phyloP scores from a whole-genome alignment of 2,113 vertebrate genomes.

The Cynocephalus volans region DNA sequence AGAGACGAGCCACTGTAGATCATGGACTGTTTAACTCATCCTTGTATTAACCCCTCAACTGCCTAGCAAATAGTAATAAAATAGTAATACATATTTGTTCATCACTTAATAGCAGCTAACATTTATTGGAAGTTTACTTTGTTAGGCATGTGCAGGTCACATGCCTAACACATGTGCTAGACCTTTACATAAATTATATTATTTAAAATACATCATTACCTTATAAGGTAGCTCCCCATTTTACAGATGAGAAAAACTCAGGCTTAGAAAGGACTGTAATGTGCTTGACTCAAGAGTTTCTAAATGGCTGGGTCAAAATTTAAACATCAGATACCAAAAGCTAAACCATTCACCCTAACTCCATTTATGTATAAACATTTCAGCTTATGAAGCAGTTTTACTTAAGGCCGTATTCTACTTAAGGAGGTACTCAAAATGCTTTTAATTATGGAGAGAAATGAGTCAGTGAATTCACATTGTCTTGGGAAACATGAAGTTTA shows the following conservation, averaged over 20 bases:
- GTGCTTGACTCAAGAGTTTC: not conserved
- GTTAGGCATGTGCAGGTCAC: not conserved
- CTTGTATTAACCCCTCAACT: not conserved
- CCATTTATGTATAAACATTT: not conserved
- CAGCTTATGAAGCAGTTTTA: not conserved
- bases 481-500: not conserved
- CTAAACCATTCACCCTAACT: not conserved
- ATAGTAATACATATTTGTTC: not conserved
- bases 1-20: not conserved
- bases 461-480: not conserved
- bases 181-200: not conserved
- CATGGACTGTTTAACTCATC: not conserved
- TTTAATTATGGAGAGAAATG: not conserved
- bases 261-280: not conserved
- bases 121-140: conserved; percentile 58
- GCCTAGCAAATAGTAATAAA: not conserved
- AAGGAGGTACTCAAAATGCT: not conserved
- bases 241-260: not conserved
- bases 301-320: not conserved
- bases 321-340: not conserved
- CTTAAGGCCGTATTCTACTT: not conserved
- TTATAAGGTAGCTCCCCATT: not conserved
- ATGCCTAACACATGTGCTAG: not conserved
- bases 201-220: not conserved
- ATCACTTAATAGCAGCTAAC: conserved; percentile 22